Evolutionary conservation across 2,797 vertebrate genomes (phyloP).

Genomic region (Xenentodon cancila): DNA sequence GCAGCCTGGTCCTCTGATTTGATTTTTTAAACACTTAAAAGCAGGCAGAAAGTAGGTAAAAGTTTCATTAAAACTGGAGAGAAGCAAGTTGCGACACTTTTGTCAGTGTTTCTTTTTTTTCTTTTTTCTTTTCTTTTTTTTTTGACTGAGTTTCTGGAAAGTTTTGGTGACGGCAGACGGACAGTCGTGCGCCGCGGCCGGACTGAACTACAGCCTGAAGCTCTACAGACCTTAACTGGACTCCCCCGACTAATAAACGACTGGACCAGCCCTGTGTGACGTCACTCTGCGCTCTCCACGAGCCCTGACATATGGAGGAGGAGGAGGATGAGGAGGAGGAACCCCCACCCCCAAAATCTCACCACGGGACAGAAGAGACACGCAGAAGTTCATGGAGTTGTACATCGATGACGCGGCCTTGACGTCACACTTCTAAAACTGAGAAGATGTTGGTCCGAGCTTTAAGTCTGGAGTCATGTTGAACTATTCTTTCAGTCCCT

Average conservation of each 20-base stretch:
- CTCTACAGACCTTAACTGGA: slow-evolving; percentile 66
- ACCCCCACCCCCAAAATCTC: neutral
- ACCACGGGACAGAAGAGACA: too few species aligned
- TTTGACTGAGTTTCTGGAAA: slow-evolving; percentile 56
- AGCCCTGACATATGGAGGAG: slow-evolving; percentile 49
- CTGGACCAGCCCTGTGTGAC: slow-evolving; percentile 81
- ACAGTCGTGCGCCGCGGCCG: slow-evolving; percentile 70
- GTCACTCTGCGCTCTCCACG: slow-evolving; percentile 65
- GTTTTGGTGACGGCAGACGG: slow-evolving; percentile 55
- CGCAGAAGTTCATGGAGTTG: too few species aligned
- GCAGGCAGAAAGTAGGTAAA: too few species aligned
- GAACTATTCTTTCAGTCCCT: too few species aligned
- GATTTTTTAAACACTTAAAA: slow-evolving; percentile 34
- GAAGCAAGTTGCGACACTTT: slow-evolving; percentile 73
- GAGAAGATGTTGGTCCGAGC: too few species aligned
- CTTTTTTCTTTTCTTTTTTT: slow-evolving; percentile 27
- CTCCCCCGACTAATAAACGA: slow-evolving; percentile 79
- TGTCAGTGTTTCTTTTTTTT: slow-evolving; percentile 38
- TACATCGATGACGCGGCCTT: too few species aligned
- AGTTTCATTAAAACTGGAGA: slow-evolving; percentile 24
- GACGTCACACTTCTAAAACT: too few species aligned
- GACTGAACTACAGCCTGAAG: slow-evolving; percentile 76
- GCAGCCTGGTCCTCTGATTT: slow-evolving; percentile 6
- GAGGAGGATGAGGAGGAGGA: slow-evolving; percentile 2
- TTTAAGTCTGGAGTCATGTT: too few species aligned